These are phyloP conservation scores for Linyphia triangularis DNA, from an alignment of 2,888 invertebrate genomes.

Conservation along the genomic window DNA sequence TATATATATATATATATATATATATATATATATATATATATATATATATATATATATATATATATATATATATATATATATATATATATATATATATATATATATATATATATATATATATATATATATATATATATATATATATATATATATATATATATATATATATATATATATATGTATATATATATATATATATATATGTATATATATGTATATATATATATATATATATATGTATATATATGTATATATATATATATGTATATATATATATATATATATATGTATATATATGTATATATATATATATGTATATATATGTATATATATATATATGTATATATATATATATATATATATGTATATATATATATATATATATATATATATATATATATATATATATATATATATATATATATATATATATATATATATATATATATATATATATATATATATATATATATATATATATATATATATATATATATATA, in stretches of 20 bases:
- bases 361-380: neutral
- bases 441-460: no score
- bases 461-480: no score
- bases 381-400: neutral
- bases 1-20: no score
- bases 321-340: neutral
- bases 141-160: neutral
- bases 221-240: conserved; percentile 11
- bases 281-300: conserved; percentile 1
- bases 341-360: neutral
- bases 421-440: no score
- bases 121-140: no score
- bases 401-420: no score
- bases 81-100: neutral
- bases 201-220: conserved; percentile 20
- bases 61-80: neutral
- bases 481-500: no score
- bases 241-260: neutral
- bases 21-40: no score
- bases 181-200: conserved; percentile 5
- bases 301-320: neutral
- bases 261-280: neutral
- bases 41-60: no score
- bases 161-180: neutral
- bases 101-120: no score